These are phyloP conservation scores for Smithornis capensis DNA, from an alignment of 2,113 vertebrate genomes.

Conservation along the genomic window DNA sequence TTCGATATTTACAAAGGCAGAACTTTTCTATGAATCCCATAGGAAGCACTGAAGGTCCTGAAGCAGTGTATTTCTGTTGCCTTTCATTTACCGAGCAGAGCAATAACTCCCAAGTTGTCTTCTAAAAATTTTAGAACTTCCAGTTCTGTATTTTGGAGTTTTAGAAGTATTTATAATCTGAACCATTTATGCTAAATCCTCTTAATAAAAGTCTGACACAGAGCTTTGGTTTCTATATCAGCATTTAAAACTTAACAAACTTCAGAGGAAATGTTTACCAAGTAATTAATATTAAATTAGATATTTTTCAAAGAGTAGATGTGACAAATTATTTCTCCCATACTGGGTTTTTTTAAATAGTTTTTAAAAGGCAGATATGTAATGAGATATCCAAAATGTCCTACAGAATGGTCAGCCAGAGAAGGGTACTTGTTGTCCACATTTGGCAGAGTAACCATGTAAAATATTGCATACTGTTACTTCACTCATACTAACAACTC, in stretches of 20 bases:
- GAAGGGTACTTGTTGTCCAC: constrained; percentile 18
- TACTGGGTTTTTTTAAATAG: neutral
- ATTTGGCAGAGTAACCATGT: constrained; percentile 52
- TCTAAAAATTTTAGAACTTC: constrained; percentile 7
- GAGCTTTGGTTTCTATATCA: neutral
- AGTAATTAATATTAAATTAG: neutral
- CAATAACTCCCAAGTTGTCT: constrained; percentile 40
- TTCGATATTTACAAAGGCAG: neutral
- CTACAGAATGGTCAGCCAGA: neutral
- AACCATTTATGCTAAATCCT: neutral
- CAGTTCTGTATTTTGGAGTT: neutral
- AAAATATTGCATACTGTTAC: constrained; percentile 44
- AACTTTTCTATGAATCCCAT: neutral
- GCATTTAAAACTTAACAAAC: neutral
- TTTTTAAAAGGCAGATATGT: neutral
- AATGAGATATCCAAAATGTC: neutral
- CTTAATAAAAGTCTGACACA: neutral
- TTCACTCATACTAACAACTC: constrained; percentile 28
- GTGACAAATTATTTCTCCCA: neutral
- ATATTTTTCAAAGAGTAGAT: neutral
- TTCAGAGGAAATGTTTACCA: neutral
- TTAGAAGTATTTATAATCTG: neutral
- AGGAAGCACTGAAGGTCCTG: neutral
- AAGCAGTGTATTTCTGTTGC: neutral
- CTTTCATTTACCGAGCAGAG: constrained; percentile 27